phyloP scores from a whole-genome alignment of 37 sponge, comb jelly and placozoan species.

The Ephydatia muelleri region DNA sequence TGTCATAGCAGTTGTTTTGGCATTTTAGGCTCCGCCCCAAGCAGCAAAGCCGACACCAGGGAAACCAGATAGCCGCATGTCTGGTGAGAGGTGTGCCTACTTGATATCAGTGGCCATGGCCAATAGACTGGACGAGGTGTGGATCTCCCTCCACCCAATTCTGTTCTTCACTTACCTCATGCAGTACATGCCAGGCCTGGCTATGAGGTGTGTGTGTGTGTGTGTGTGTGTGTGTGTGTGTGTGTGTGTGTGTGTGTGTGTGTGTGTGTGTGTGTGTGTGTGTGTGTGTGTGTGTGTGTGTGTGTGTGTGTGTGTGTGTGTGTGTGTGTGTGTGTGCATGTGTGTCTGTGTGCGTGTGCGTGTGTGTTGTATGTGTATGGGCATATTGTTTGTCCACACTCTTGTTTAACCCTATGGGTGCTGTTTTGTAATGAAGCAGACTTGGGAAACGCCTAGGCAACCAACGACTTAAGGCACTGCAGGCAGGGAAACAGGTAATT shows the following conservation, averaged over 20 bases:
- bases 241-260: too few relatives aligned
- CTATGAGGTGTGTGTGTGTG: slow-evolving; percentile 43
- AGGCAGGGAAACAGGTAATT: slow-evolving; percentile 26
- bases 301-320: slow-evolving; percentile 20
- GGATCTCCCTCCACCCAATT: slow-evolving; percentile 83
- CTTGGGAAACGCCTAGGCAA: slow-evolving; percentile 56
- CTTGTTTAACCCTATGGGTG: neutral
- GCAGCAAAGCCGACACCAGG: neutral
- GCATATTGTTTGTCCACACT: too few relatives aligned
- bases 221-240: neutral
- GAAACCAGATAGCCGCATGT: slow-evolving; percentile 18
- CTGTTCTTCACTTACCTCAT: slow-evolving; percentile 77
- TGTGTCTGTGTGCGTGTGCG: too few relatives aligned
- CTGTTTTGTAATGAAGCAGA: slow-evolving; percentile 10
- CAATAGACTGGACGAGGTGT: slow-evolving; percentile 78
- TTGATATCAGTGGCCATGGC: slow-evolving; percentile 89
- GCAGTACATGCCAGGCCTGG: slow-evolving; percentile 76
- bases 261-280: slow-evolving; percentile 24
- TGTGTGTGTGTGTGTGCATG: neutral
- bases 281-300: neutral
- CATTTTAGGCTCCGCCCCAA: neutral
- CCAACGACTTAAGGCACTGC: slow-evolving; percentile 47
- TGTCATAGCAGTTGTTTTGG: neutral
- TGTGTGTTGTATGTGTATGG: neutral
- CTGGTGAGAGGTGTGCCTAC: slow-evolving; percentile 73